Evolutionary conservation across 2,888 invertebrate genomes (phyloP).

Genomic region (Noctua fimbriata): DNA sequence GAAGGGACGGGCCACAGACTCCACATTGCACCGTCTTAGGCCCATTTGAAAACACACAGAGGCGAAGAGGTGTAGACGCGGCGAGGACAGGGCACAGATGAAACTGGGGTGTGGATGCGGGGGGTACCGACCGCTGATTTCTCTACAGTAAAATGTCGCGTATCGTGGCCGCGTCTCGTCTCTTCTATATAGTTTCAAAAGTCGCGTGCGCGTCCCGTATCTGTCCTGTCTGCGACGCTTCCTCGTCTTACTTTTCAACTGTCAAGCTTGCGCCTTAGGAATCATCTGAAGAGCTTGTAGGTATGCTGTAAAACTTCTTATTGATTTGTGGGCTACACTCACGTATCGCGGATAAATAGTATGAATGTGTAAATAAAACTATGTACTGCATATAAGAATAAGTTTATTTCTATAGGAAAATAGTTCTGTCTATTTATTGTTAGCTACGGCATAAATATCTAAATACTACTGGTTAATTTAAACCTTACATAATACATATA

Average conservation of each 20-base stretch:
- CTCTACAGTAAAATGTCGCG: too few relatives aligned
- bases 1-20: too few relatives aligned
- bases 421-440: conserved; percentile 53
- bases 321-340: neutral
- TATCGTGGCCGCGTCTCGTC: too few relatives aligned
- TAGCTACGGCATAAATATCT: conserved; percentile 8
- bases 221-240: neutral
- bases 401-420: conserved; percentile 67
- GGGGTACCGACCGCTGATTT: too few relatives aligned
- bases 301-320: neutral
- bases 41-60: too few relatives aligned
- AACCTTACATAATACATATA: neutral
- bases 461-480: neutral
- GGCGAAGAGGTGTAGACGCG: too few relatives aligned
- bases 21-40: too few relatives aligned
- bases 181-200: too few relatives aligned
- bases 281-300: neutral
- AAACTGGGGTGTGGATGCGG: too few relatives aligned
- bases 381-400: conserved; percentile 59
- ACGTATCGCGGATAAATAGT: neutral
- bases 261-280: neutral
- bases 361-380: conserved; percentile 54
- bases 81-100: too few relatives aligned
- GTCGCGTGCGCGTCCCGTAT: too few relatives aligned
- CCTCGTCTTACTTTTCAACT: neutral